Evolutionary conservation across 2,888 invertebrate species (phyloP), one percentile per base, ranked within the genome.

Genomic region (Drosophila paramelanica): DNA sequence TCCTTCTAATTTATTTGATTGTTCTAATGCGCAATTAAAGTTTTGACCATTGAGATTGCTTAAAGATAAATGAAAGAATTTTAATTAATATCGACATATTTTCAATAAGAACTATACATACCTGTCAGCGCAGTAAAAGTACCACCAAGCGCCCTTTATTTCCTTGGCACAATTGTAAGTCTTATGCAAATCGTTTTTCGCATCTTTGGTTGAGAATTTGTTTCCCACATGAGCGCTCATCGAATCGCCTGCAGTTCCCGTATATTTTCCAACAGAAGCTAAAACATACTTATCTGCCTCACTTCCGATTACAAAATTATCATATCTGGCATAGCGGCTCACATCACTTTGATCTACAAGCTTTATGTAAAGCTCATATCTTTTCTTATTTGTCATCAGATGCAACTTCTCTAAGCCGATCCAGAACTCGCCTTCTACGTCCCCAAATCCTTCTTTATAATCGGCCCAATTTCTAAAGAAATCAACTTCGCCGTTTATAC

Each of bases 21-120:
- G 7, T 14, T 46, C 14, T 10, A 27, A 0, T 5, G 10, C 5
- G n/a, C 46, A 46, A n/a, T 14, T 2, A 10, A 46, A 20, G 8
- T 13, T 42, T 1, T 17, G n/a, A 5, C 47, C 57, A 36, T 47
- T 57, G 3, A 39, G 20, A 13, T 42, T 42, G 20, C 42, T 42
- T 8, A 0, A 17, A 5, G 42, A 42, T 20, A 31, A 42, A 11
- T 2, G 11, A 5, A 11, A 17, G 20, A 42, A 42, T 42, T 5
- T 42, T 6, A 20, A 42, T 3, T 11, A 20, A 6, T 42, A 20
- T 14, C 42, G 11, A 42, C 20, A 42, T 6, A 20, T 20, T 20
- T 42, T 20, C 2, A 42, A 6, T 17, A 5, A 0, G 3, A 31
- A 8, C 8, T 31, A 3, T 8, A 10, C 31, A 11, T 42, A 42